Conservation (phyloP, 2,797 vertebrate species). For the Syngnathus acus region DNA sequence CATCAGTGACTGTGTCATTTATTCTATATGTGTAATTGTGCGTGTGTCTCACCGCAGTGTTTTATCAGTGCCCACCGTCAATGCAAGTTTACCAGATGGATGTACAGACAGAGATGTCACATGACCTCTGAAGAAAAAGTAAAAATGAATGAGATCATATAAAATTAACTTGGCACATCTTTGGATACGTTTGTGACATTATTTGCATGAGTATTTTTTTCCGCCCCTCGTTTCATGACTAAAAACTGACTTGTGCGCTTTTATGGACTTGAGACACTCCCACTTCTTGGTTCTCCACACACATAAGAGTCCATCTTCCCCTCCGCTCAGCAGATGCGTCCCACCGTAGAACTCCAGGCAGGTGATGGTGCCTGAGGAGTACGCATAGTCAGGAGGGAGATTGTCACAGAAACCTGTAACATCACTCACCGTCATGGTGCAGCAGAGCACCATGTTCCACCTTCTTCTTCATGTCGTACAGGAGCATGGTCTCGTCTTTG, state of each 20-base stretch:
- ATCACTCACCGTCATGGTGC: conserved; percentile 81
- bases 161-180: no score
- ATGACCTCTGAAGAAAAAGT: conserved; percentile 70
- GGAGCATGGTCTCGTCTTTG: conserved; percentile 92
- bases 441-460: conserved; percentile 81
- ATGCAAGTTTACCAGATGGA: conserved; percentile 90
- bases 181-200: no score
- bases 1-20: background rate
- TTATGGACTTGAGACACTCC: conserved; percentile 91
- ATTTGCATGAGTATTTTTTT: no score
- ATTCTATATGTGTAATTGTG: background rate
- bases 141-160: no score
- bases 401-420: background rate
- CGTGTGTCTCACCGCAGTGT: conserved; percentile 76
- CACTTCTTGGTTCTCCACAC: conserved; percentile 93
- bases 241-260: conserved; percentile 83
- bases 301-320: conserved; percentile 89
- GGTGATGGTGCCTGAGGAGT: conserved; percentile 69
- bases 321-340: conserved; percentile 86
- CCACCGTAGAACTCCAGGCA: conserved; percentile 87
- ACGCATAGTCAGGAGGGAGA: background rate
- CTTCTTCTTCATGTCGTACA: conserved; percentile 91
- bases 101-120: conserved; percentile 89
- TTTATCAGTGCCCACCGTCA: conserved; percentile 95
- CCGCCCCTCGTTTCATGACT: background rate